Evolutionary conservation across 2,797 vertebrate genomes (phyloP).

Genomic region (Myotis daubentonii): DNA sequence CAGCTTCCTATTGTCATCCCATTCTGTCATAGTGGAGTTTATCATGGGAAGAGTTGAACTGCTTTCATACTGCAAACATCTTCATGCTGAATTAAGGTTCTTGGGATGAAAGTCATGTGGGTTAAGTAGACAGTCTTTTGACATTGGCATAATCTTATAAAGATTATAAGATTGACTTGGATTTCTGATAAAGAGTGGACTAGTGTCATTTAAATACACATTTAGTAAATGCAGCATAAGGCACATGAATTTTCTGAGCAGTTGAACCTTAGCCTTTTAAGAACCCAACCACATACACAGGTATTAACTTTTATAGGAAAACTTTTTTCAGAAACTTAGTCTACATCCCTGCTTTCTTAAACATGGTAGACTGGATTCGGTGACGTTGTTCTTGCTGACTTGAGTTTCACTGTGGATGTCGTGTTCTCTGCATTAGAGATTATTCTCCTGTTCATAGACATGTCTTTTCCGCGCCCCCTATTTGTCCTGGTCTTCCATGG

Average conservation of each 20-base stretch:
- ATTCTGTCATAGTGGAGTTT: background rate
- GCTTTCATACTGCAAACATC: background rate
- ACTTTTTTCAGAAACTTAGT: background rate
- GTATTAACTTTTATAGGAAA: background rate
- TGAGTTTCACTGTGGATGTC: no score
- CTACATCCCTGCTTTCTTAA: rapidly evolving
- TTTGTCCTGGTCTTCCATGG: background rate
- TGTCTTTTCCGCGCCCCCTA: background rate
- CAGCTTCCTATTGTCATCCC: background rate
- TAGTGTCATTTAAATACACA: background rate
- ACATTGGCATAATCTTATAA: background rate
- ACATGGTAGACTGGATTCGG: background rate
- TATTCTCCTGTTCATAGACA: background rate
- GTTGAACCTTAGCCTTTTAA: background rate
- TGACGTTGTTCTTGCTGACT: background rate
- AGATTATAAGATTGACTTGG: background rate
- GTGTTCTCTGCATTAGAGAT: background rate
- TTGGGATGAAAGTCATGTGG: background rate
- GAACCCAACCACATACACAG: background rate
- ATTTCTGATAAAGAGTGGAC: background rate
- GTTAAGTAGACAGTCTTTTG: background rate
- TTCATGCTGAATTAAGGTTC: background rate
- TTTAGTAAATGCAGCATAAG: background rate
- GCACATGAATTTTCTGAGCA: background rate
- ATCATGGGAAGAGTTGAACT: background rate